Conservation (phyloP, 1,140 invertebrate species). For the Paramacrobiotus metropolitanus region DNA sequence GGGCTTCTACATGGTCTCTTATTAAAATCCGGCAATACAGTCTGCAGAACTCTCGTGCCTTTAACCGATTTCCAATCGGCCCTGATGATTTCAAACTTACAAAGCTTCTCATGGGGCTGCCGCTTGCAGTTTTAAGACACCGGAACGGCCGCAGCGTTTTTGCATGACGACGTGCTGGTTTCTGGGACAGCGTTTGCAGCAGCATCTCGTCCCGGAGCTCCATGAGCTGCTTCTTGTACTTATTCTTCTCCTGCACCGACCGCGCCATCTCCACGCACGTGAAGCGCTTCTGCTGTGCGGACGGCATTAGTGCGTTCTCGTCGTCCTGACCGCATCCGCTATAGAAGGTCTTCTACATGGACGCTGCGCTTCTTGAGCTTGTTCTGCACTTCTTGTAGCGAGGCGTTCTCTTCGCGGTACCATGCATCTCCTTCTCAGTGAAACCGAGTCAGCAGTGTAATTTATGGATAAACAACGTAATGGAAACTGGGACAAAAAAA, state of each 20-base stretch:
- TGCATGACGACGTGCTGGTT: neutral
- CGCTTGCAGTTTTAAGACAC: constrained; percentile 20
- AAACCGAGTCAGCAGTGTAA: constrained; percentile 11
- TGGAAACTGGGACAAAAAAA: no score
- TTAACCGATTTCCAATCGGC: neutral
- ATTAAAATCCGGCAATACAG: no score
- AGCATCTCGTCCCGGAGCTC: constrained; percentile 76
- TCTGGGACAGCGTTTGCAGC: neutral
- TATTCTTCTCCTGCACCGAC: constrained; percentile 94
- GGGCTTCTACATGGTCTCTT: no score
- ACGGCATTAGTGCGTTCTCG: constrained; percentile 77
- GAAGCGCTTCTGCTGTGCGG: constrained; percentile 80
- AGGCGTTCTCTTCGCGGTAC: constrained; percentile 69
- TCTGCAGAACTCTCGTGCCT: no score
- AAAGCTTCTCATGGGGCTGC: no score
- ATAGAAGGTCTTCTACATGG: constrained; percentile 74
- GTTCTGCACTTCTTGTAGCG: constrained; percentile 53
- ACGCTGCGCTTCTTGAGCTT: constrained; percentile 49
- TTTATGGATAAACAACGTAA: no score
- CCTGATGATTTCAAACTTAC: no score
- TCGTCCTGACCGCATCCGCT: constrained; percentile 36
- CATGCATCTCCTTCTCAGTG: constrained; percentile 87
- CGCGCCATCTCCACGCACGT: constrained; percentile 95
- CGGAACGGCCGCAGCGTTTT: constrained; percentile 9
- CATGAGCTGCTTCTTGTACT: constrained; percentile 86